Conservation (phyloP, 1,140 invertebrate species). For the Pseudomyrmex pallidus region DNA sequence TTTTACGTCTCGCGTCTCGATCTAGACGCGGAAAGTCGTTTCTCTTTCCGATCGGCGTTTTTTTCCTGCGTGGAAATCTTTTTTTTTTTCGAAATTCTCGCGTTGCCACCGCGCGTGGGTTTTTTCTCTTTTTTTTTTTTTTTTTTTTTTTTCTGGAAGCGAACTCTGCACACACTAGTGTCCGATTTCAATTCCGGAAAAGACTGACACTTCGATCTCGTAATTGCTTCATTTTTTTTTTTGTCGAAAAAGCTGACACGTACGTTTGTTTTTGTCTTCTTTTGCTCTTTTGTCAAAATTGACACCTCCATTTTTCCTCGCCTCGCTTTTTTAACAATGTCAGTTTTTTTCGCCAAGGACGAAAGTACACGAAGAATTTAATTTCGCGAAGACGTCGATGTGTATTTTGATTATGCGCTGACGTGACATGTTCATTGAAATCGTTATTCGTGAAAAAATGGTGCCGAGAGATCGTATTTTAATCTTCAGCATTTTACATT, state of each 20-base stretch:
- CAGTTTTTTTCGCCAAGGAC: neutral
- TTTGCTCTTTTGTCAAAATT: neutral
- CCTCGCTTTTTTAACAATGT: neutral
- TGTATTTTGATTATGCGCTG: neutral
- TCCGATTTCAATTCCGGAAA: conserved; percentile 16
- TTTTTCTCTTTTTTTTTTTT: too few relatives aligned
- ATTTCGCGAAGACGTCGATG: neutral
- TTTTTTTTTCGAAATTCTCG: neutral
- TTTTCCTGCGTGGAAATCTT: neutral
- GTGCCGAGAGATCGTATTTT: neutral
- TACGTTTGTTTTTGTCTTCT: neutral
- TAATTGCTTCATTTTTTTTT: neutral
- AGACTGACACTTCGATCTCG: neutral
- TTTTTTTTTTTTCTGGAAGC: neutral
- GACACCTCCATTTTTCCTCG: neutral
- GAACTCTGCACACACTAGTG: neutral
- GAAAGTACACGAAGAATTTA: neutral
- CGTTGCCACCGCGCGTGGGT: too few relatives aligned
- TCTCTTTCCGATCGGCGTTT: neutral
- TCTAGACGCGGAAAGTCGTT: conserved; percentile 42
- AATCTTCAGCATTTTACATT: neutral
- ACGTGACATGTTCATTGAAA: neutral
- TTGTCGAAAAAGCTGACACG: conserved; percentile 13
- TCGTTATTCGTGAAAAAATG: neutral
- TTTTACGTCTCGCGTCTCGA: conserved; percentile 68